phyloP scores from a whole-genome alignment of 2,888 invertebrate genomes.

The Miltochrista miniata region DNA sequence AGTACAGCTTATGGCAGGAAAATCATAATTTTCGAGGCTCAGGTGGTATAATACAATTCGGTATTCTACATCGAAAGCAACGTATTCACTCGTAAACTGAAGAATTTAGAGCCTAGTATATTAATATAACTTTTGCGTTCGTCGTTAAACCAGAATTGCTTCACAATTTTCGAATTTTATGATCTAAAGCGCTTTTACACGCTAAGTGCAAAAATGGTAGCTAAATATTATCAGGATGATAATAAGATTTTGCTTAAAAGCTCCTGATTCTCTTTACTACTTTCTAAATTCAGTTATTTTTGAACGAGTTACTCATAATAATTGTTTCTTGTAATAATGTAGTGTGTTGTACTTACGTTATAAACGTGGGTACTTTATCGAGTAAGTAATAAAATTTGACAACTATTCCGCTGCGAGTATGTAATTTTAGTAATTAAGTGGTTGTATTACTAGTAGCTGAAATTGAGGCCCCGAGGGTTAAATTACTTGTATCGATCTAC shows the following conservation, averaged over 20 bases:
- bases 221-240: slow-evolving; percentile 18
- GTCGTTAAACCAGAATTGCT: slow-evolving; percentile 41
- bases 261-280: too few relatives aligned
- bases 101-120: slow-evolving; percentile 46
- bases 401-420: not conserved
- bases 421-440: slow-evolving; percentile 1
- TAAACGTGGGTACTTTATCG: not conserved
- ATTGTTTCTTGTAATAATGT: not conserved
- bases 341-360: not conserved
- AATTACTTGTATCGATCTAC: slow-evolving; percentile 2
- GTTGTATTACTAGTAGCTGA: slow-evolving; percentile 2
- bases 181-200: slow-evolving; percentile 15
- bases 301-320: too few relatives aligned
- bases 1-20: slow-evolving; percentile 27
- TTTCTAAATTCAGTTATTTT: too few relatives aligned
- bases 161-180: slow-evolving; percentile 32
- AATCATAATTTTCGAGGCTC: slow-evolving; percentile 42
- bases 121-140: slow-evolving; percentile 42
- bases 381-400: slow-evolving; percentile 1
- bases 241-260: slow-evolving; percentile 20
- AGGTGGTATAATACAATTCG: slow-evolving; percentile 39
- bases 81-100: slow-evolving; percentile 47
- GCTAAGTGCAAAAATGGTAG: slow-evolving; percentile 20
- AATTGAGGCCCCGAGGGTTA: not conserved
- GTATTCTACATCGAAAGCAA: slow-evolving; percentile 38